A percentile compares a stretch with the other conserved stretches of the same genome.
These are phyloP conservation scores for Drosophila nasuta DNA, from an alignment of 1,140 invertebrate genomes.

Conservation along the genomic window DNA sequence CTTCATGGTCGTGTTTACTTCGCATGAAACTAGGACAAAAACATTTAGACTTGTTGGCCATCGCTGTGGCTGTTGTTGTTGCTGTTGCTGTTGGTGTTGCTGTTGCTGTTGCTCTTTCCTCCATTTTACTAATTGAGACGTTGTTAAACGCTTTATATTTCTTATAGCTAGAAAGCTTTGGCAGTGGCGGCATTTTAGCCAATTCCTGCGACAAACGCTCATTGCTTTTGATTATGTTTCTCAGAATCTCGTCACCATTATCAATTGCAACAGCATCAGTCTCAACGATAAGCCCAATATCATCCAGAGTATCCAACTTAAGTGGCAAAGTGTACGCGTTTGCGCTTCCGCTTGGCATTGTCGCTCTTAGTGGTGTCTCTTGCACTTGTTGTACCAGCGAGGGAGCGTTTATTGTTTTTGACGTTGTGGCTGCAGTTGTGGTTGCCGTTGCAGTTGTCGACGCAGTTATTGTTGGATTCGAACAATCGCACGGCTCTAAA, in stretches of 20 bases:
- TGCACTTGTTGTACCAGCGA: slow-evolving; percentile 10
- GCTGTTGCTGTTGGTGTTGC: slow-evolving; percentile 26
- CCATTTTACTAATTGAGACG: too few relatives aligned
- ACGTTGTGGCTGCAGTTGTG: slow-evolving; percentile 11
- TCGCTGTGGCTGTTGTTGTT: slow-evolving; percentile 15
- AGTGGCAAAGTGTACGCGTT: slow-evolving; percentile 78
- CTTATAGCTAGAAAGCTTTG: slow-evolving; percentile 59
- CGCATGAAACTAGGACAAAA: slow-evolving; percentile 77
- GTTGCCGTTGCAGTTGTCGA: slow-evolving; percentile 28
- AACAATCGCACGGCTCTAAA: slow-evolving; percentile 60
- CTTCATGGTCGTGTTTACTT: slow-evolving; percentile 65
- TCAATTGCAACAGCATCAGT: slow-evolving; percentile 26
- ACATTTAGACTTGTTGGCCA: slow-evolving; percentile 56
- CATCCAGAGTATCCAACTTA: slow-evolving; percentile 54
- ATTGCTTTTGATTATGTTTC: slow-evolving; percentile 76
- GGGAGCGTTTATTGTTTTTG: slow-evolving; percentile 14
- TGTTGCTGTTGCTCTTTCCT: slow-evolving; percentile 6
- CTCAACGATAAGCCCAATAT: slow-evolving; percentile 5
- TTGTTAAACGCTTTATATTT: slow-evolving; percentile 29
- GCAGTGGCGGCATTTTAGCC: slow-evolving; percentile 79
- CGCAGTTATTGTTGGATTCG: slow-evolving; percentile 51
- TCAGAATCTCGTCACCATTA: slow-evolving; percentile 67
- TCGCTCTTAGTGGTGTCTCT: slow-evolving; percentile 21
- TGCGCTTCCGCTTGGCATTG: slow-evolving; percentile 70
- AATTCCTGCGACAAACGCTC: slow-evolving; percentile 70